phyloP scores from a whole-genome alignment of 2,888 invertebrate species.

The Orthonychiurus folsomi region DNA sequence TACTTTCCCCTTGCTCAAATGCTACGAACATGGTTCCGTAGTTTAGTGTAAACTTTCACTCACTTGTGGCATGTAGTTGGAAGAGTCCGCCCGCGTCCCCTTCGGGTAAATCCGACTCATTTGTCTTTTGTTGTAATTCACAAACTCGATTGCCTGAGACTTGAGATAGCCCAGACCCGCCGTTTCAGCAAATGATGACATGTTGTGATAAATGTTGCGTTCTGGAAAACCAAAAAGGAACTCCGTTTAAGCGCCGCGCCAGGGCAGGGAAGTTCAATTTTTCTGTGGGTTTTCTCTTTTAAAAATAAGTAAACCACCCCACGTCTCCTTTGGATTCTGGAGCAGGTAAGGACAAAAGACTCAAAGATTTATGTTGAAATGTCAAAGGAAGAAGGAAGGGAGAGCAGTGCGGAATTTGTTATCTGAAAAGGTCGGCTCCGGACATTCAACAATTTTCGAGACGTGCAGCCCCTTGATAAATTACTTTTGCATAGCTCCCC shows the following conservation, averaged over 20 bases:
- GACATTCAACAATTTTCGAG: too few relatives aligned
- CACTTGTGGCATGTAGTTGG: conserved; percentile 98
- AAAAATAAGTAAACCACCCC: too few relatives aligned
- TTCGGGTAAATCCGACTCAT: conserved; percentile 99
- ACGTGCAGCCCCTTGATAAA: too few relatives aligned
- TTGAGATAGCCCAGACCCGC: conserved; percentile 92
- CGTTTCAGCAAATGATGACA: conserved; percentile 99
- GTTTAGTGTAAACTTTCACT: conserved; percentile 15
- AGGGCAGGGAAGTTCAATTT: too few relatives aligned
- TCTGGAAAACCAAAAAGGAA: conserved; percentile 52
- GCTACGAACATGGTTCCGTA: not conserved
- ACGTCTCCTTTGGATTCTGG: too few relatives aligned
- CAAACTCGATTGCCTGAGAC: conserved; percentile 94
- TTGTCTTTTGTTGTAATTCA: conserved; percentile 99
- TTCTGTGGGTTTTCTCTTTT: too few relatives aligned
- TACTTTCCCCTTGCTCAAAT: not conserved
- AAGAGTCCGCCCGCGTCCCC: conserved; percentile 96
- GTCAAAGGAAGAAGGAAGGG: too few relatives aligned
- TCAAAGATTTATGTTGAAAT: too few relatives aligned
- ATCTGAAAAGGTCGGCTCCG: too few relatives aligned
- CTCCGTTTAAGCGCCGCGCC: not conserved
- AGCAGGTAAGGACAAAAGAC: too few relatives aligned
- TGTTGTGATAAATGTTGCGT: conserved; percentile 91
- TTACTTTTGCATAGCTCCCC: too few relatives aligned
- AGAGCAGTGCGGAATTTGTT: too few relatives aligned